These are phyloP conservation scores for Drosophila gaucha DNA, from an alignment of 2,888 invertebrate genomes.

Conservation along the genomic window DNA sequence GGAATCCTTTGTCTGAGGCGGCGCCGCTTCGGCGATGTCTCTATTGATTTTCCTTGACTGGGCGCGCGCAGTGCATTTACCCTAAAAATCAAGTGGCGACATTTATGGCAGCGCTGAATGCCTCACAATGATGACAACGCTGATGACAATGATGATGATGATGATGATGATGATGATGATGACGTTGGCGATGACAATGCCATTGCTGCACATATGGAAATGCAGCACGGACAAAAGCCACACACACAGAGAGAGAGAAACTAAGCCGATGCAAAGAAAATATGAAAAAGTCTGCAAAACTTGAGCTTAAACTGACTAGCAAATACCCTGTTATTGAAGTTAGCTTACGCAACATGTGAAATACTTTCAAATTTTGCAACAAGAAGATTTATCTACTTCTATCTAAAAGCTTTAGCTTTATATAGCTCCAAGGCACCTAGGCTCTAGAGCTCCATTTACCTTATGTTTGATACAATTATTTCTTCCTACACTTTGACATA, in stretches of 20 bases:
- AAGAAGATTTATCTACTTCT: too few relatives aligned
- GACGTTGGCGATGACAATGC: constrained; percentile 47
- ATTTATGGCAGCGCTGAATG: constrained; percentile 56
- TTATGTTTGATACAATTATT: too few relatives aligned
- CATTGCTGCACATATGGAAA: constrained; percentile 55
- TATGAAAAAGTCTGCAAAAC: constrained; percentile 3
- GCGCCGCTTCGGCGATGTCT: constrained; percentile 38
- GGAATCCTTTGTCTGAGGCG: constrained; percentile 49
- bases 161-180: constrained; percentile 21
- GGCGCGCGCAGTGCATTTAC: constrained; percentile 69
- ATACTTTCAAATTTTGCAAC: too few relatives aligned
- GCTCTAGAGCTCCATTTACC: too few relatives aligned
- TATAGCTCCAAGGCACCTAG: too few relatives aligned
- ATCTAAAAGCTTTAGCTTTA: too few relatives aligned
- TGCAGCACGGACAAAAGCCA: constrained; percentile 57
- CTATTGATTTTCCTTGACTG: constrained; percentile 67
- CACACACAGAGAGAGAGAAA: constrained; percentile 18
- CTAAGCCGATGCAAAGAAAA: constrained; percentile 49
- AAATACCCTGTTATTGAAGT: constrained; percentile 19
- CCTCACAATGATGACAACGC: constrained; percentile 13
- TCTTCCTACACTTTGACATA: too few relatives aligned
- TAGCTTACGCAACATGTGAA: too few relatives aligned
- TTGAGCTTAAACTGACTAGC: neutral
- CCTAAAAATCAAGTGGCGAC: constrained; percentile 48
- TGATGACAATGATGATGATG: constrained; percentile 21